Base-by-base conservation (phyloP, 1,140 invertebrate genomes). In the Aphaenogaster rudis region DNA sequence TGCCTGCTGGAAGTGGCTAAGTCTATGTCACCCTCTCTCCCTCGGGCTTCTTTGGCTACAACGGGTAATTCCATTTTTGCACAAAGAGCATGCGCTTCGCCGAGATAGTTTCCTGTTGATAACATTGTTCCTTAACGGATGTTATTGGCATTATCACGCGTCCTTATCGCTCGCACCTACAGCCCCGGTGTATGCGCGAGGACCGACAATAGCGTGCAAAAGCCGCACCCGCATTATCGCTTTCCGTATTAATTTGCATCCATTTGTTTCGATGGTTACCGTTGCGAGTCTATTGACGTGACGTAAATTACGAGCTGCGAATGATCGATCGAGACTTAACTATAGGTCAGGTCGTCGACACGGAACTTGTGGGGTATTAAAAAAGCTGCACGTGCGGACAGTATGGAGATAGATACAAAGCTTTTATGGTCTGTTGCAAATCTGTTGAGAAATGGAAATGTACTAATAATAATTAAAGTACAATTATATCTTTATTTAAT, bases 61-160 rank as follows among this genome's bases (percentile, higher is more conserved):
- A 59, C 21, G 66, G 21, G 4, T 84, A 84, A 84, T 50, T 84
- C n/a, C 28, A 76, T 84, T 84, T 84, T 84, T 84, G 69, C 69
- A 82, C 67, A 84, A 84, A 84, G 69, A 50, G 17, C 80, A 42
- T 48, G 33, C 33, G 54, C 42, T 76, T 7, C 42, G 33, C 80
- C n/a, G 33, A 74, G 69, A 84, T 61, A 57, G 78, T 48, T 84
- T 63, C 80, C 13, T n/a, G 54, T 17, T 76, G 54, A 84, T 84
- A 74, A 57, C 45, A 50, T 84, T 76, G 45, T 63, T 50, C 42
- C 33, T 74, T 76, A 76, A 48, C 67, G n/a, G 45, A 76, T 84
- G 69, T 84, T 50, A 76, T 71, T 76, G 42, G 13, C 28, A 61
- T 76, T 74, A 76, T 84, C 67, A 48, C 11, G 48, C n/a, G n/a